phyloP scores from a whole-genome alignment of 2,888 invertebrate genomes.

The Scelioninae gen. 1 region DNA sequence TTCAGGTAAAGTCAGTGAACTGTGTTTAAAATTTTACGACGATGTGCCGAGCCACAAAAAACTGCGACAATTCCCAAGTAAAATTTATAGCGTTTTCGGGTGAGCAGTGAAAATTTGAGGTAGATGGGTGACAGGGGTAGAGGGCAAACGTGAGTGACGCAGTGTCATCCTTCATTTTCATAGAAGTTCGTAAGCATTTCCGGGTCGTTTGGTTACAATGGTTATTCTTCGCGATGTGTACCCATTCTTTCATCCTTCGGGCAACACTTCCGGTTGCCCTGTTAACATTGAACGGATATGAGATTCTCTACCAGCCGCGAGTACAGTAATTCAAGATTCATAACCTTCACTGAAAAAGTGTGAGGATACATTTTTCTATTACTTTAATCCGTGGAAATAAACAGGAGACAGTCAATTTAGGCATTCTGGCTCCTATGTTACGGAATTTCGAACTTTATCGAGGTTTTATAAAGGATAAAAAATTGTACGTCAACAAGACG shows the following conservation, averaged over 20 bases:
- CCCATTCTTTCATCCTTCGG: constrained; percentile 51
- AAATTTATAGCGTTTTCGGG: constrained; percentile 56
- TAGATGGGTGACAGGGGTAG: constrained; percentile 16
- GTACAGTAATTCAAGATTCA: too few species aligned
- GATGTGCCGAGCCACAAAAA: constrained; percentile 35
- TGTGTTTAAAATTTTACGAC: constrained; percentile 53
- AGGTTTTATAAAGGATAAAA: too few species aligned
- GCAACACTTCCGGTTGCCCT: constrained; percentile 63
- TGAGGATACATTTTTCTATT: too few species aligned
- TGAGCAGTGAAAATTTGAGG: constrained; percentile 45
- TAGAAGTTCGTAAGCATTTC: constrained; percentile 62
- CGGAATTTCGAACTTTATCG: too few species aligned
- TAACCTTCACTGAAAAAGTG: too few species aligned
- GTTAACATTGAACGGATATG: too few species aligned
- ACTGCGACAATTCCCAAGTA: constrained; percentile 48
- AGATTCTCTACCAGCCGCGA: too few species aligned
- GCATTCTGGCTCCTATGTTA: too few species aligned
- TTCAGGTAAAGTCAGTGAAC: constrained; percentile 42
- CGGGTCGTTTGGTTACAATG: constrained; percentile 60
- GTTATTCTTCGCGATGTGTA: constrained; percentile 51
- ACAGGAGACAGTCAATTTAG: too few species aligned
- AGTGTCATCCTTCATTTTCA: constrained; percentile 58
- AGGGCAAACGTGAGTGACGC: constrained; percentile 52
- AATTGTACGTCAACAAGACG: too few species aligned
- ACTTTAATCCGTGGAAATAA: too few species aligned